A percentile compares a stretch with the other conserved stretches of the same genome.
These are phyloP conservation scores for Sicus ferrugineus DNA, from an alignment of 2,888 invertebrate genomes.

Conservation along the genomic window DNA sequence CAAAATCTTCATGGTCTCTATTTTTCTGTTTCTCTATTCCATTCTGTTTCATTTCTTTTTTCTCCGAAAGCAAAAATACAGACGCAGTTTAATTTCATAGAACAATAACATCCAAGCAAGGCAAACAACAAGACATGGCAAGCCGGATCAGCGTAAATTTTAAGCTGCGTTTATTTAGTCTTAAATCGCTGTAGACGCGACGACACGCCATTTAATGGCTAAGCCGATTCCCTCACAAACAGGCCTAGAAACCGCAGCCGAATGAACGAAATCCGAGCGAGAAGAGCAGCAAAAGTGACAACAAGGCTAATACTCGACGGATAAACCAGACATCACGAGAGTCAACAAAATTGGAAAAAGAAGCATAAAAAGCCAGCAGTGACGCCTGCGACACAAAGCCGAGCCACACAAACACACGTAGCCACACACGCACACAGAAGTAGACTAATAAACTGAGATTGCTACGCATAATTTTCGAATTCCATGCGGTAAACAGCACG, in stretches of 20 bases:
- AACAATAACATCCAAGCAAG: too few relatives aligned
- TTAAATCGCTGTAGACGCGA: too few relatives aligned
- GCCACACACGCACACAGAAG: neutral
- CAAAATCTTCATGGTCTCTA: too few relatives aligned
- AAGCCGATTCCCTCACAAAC: neutral
- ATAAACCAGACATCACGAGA: neutral
- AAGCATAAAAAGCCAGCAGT: neutral
- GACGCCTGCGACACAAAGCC: neutral
- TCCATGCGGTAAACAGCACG: neutral
- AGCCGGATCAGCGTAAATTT: too few relatives aligned
- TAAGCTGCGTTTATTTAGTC: too few relatives aligned
- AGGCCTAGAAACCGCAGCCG: neutral
- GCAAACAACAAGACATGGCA: too few relatives aligned
- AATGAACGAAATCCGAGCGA: neutral
- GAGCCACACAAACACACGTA: neutral
- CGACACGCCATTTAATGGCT: neutral
- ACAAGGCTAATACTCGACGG: neutral
- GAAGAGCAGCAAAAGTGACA: neutral
- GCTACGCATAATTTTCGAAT: neutral
- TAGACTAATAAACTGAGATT: neutral
- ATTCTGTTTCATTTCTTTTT: too few relatives aligned
- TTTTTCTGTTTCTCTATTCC: too few relatives aligned
- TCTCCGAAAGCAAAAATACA: too few relatives aligned
- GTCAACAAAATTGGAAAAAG: neutral
- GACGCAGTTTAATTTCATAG: too few relatives aligned